Evolutionary conservation across 2,797 vertebrate genomes (phyloP).

Genomic region (Catostomus latipinnis): DNA sequence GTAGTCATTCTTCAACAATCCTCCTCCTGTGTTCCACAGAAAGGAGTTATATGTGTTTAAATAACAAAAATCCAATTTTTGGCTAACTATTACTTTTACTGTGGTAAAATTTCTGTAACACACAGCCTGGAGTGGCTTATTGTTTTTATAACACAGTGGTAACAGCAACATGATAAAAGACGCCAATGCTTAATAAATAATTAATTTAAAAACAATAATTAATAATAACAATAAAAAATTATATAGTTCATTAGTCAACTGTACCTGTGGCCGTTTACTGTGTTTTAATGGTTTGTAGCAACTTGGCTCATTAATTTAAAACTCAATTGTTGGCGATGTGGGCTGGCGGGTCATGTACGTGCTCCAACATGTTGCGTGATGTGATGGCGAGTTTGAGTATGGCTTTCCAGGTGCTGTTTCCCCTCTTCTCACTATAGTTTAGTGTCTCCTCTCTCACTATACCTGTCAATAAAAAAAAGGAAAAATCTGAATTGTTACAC

Average conservation of each 20-base stretch:
- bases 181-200: neutral
- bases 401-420: no score
- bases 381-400: no score
- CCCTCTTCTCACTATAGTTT: no score
- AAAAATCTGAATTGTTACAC: no score
- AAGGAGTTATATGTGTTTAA: no score
- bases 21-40: no score
- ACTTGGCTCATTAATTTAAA: conserved; percentile 15
- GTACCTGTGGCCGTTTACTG: conserved; percentile 20
- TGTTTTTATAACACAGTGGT: neutral
- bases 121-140: neutral
- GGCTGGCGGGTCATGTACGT: neutral
- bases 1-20: no score
- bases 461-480: neutral
- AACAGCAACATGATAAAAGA: neutral
- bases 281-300: conserved; percentile 9
- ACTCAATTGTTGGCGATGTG: neutral
- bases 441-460: neutral
- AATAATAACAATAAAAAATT: neutral
- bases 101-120: neutral
- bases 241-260: neutral
- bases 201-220: neutral
- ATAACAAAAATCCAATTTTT: no score
- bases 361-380: neutral
- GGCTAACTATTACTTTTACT: neutral